Conservation (phyloP, 1,140 invertebrate genomes). For the Aphelinus atriplicis region DNA sequence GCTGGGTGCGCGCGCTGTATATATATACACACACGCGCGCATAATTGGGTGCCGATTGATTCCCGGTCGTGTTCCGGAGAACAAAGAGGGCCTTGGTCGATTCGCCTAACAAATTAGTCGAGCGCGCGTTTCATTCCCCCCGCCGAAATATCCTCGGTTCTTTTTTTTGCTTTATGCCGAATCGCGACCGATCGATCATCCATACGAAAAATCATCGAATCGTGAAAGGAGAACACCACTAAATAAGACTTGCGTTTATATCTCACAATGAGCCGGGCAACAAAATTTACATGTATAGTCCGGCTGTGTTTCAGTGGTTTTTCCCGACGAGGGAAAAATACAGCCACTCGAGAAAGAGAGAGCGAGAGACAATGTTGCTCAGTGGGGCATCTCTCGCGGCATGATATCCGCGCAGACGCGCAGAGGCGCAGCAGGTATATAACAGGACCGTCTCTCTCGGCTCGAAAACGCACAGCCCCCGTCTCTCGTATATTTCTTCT, state of each 20-base stretch:
- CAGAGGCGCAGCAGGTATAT: constrained; percentile 24
- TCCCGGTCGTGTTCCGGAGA: neutral
- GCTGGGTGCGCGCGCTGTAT: neutral
- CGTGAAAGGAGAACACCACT: too few species aligned
- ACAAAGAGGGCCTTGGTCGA: neutral
- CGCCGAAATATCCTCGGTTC: too few species aligned
- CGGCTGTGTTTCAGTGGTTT: neutral
- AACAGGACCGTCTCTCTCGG: constrained; percentile 21
- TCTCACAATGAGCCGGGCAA: neutral
- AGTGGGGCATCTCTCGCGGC: constrained; percentile 27
- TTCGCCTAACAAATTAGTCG: too few species aligned
- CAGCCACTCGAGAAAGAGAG: constrained; percentile 6
- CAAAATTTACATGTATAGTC: constrained; percentile 21
- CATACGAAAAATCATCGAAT: too few species aligned
- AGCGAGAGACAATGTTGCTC: constrained; percentile 19
- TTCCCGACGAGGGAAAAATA: too few species aligned
- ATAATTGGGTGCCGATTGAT: constrained; percentile 25
- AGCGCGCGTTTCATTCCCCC: too few species aligned
- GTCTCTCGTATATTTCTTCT: neutral
- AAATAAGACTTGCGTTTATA: too few species aligned
- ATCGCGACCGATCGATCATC: too few species aligned
- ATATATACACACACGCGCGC: neutral
- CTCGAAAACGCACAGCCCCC: neutral
- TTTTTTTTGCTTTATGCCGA: too few species aligned
- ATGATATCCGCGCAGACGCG: constrained; percentile 27